These are phyloP conservation scores for Sesamia nonagrioides DNA, from an alignment of 1,140 invertebrate genomes.

Conservation along the genomic window DNA sequence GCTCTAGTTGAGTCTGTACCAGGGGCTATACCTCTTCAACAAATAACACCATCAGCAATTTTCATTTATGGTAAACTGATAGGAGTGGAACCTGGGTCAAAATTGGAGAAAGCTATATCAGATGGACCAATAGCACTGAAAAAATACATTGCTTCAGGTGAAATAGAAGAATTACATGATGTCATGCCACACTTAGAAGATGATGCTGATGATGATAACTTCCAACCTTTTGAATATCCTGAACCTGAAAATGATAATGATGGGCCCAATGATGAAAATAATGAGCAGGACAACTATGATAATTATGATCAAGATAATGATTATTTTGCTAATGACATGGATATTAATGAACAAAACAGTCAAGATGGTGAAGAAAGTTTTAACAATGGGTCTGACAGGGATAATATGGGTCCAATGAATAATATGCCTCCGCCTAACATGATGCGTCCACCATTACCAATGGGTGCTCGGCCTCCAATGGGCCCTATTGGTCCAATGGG, in stretches of 20 bases:
- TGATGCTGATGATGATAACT: conserved; percentile 88
- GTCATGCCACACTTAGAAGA: conserved; percentile 90
- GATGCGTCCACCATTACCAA: conserved; percentile 68
- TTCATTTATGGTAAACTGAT: conserved; percentile 94
- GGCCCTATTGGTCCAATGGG: conserved; percentile 59
- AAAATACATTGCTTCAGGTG: conserved; percentile 92
- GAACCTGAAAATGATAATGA: conserved; percentile 65
- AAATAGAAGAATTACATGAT: conserved; percentile 93
- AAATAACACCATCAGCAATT: conserved; percentile 92
- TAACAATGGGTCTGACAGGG: conserved; percentile 72
- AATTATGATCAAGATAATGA: conserved; percentile 73
- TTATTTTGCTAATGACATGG: conserved; percentile 74
- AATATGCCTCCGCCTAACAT: conserved; percentile 72
- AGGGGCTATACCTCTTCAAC: conserved; percentile 90
- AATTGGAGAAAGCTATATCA: conserved; percentile 91
- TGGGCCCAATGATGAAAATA: conserved; percentile 61
- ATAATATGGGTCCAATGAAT: conserved; percentile 65
- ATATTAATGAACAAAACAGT: conserved; percentile 63
- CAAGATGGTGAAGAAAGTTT: conserved; percentile 70
- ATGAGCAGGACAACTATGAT: conserved; percentile 67
- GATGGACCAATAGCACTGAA: conserved; percentile 93
- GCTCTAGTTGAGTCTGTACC: conserved; percentile 91
- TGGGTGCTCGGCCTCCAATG: conserved; percentile 64
- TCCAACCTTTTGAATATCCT: conserved; percentile 82
- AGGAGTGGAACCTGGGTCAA: conserved; percentile 91